Percentiles rank a stretch among this genome's conserved stretches.
These are phyloP conservation scores for Nymphalis polychloros DNA, from an alignment of 2,888 invertebrate species.

Conservation along the genomic window DNA sequence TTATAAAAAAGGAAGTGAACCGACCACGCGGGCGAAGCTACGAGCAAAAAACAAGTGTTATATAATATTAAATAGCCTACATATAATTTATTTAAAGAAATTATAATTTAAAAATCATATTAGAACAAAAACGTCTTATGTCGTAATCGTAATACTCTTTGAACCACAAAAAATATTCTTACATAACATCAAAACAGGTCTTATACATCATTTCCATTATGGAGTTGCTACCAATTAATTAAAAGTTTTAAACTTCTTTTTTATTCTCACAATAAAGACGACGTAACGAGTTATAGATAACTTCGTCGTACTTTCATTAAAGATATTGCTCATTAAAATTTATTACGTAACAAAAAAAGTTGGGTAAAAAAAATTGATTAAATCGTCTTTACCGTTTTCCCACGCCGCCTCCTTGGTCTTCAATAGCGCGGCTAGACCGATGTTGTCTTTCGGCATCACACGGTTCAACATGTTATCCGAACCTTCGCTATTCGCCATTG, in stretches of 20 bases:
- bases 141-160: constrained; percentile 1
- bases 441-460: constrained; percentile 99
- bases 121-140: neutral
- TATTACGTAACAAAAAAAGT: constrained; percentile 1
- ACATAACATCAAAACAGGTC: constrained; percentile 23
- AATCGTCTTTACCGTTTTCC: constrained; percentile 87
- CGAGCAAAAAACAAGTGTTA: neutral
- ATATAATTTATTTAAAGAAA: neutral
- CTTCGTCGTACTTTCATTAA: constrained; percentile 1
- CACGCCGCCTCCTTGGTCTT: constrained; percentile 97
- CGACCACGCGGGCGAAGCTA: no score
- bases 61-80: neutral
- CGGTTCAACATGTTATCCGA: constrained; percentile 99
- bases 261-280: constrained; percentile 1
- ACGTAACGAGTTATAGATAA: constrained; percentile 3
- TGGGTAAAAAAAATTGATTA: constrained; percentile 5
- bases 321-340: constrained; percentile 9
- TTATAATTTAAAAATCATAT: neutral
- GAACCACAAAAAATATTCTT: constrained; percentile 11
- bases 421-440: constrained; percentile 96
- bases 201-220: constrained; percentile 18
- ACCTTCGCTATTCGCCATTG: constrained; percentile 99
- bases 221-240: constrained; percentile 16
- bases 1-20: no score
- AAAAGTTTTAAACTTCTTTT: constrained; percentile 2